Conservation (phyloP, 1,140 invertebrate genomes). For the Meloidogyne chitwoodi region DNA sequence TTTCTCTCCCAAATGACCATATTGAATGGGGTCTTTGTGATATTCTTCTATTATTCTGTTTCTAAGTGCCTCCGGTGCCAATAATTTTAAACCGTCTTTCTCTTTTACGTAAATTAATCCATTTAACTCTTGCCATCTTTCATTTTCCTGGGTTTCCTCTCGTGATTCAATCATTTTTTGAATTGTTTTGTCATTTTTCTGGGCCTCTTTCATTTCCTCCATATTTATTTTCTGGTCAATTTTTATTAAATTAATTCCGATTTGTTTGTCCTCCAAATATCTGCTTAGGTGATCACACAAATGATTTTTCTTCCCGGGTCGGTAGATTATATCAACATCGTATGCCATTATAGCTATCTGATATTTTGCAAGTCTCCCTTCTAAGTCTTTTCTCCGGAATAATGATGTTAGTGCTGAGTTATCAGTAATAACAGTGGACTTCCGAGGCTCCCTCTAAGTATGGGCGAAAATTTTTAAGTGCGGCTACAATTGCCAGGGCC, state of each 20-base stretch:
- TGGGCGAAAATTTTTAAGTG: constrained; percentile 9
- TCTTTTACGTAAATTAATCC: background rate
- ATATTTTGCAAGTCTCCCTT: constrained; percentile 13
- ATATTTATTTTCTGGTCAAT: too few species aligned
- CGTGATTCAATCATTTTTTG: too few species aligned
- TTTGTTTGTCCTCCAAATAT: too few species aligned
- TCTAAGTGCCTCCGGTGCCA: background rate
- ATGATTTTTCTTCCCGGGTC: background rate
- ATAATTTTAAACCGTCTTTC: background rate
- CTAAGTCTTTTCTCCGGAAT: constrained; percentile 2
- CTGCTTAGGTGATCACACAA: too few species aligned
- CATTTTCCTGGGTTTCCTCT: background rate
- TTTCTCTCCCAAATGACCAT: constrained; percentile 5
- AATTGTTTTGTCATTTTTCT: too few species aligned
- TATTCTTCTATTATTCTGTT: background rate
- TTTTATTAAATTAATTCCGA: background rate
- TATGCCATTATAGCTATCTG: constrained; percentile 2
- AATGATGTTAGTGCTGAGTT: constrained; percentile 10
- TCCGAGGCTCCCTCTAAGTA: constrained; percentile 21
- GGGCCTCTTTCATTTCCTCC: too few species aligned
- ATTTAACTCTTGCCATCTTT: background rate
- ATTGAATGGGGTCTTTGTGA: background rate
- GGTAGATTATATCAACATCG: constrained; percentile 16
- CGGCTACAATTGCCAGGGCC: background rate
- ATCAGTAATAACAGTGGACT: constrained; percentile 5